Conservation (phyloP, 2,113 vertebrate genomes). For the Amphilophus citrinellus region DNA sequence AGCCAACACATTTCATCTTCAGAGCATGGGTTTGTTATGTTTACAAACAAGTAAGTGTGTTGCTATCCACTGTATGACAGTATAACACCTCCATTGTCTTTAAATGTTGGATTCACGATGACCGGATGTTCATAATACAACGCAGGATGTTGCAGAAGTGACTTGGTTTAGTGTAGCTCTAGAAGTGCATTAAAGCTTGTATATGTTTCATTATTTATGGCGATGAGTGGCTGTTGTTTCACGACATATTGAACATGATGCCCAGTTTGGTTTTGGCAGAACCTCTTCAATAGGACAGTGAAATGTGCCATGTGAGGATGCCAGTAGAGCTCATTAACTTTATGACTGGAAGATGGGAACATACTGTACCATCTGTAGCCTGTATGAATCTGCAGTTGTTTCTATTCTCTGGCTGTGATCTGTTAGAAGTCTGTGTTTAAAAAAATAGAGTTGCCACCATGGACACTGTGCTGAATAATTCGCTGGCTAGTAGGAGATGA, state of each 20-base stretch:
- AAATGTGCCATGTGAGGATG: neutral
- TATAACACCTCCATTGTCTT: neutral
- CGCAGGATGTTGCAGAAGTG: neutral
- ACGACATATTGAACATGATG: neutral
- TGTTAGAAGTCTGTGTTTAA: slow-evolving; percentile 28
- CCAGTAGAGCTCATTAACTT: neutral
- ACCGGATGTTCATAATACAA: neutral
- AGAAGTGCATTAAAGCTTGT: slow-evolving; percentile 10
- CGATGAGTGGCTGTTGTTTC: neutral
- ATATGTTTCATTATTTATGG: slow-evolving; percentile 23
- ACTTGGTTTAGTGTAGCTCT: neutral
- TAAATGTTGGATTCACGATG: neutral
- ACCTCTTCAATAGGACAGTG: neutral
- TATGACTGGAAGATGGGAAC: neutral
- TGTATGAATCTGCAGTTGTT: slow-evolving; percentile 24
- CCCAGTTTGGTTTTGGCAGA: neutral
- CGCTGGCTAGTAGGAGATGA: slow-evolving; percentile 24
- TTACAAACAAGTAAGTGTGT: neutral
- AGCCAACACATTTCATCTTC: neutral
- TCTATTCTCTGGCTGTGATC: slow-evolving; percentile 24
- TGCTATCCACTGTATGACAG: neutral
- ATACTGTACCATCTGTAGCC: neutral
- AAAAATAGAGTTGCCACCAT: slow-evolving; percentile 25
- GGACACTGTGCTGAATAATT: slow-evolving; percentile 55
- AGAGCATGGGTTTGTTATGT: neutral